These are phyloP conservation scores for Palloptera scutellata DNA, from an alignment of 2,888 invertebrate genomes.

Conservation along the genomic window DNA sequence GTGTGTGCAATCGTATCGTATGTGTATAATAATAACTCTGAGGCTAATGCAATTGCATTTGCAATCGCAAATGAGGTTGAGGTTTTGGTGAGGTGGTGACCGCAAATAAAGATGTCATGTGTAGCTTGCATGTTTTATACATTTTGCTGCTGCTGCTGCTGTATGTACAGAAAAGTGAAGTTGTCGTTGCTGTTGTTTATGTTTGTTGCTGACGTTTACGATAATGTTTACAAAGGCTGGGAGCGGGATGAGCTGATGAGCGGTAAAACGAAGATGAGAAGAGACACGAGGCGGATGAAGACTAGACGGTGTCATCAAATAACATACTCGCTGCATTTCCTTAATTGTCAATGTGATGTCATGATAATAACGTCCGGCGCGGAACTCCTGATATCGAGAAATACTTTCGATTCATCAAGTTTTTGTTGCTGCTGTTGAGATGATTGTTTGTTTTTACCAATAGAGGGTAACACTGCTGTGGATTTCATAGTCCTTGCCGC, in stretches of 20 bases:
- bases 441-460: conserved; percentile 42
- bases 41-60: too few relatives aligned
- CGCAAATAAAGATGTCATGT: background rate
- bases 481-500: conserved; percentile 24
- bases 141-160: background rate
- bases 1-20: background rate
- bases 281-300: too few relatives aligned
- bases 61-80: background rate
- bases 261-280: too few relatives aligned
- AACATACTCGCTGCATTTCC: conserved; percentile 42
- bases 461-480: conserved; percentile 27
- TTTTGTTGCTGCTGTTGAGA: conserved; percentile 39
- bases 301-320: too few relatives aligned
- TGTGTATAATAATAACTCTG: too few relatives aligned
- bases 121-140: background rate
- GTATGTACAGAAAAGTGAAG: background rate
- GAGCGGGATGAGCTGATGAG: too few relatives aligned
- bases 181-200: conserved; percentile 6
- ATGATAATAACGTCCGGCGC: conserved; percentile 90
- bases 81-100: background rate
- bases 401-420: conserved; percentile 68
- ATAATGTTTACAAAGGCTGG: conserved; percentile 6
- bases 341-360: conserved; percentile 74
- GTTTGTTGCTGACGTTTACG: background rate
- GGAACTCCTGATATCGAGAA: conserved; percentile 86